Percentiles rank a stretch among this genome's conserved stretches.
These are phyloP conservation scores for Parazoanthus swiftii DNA, from an alignment of 92 coral and sea anemone genomes.

Conservation along the genomic window DNA sequence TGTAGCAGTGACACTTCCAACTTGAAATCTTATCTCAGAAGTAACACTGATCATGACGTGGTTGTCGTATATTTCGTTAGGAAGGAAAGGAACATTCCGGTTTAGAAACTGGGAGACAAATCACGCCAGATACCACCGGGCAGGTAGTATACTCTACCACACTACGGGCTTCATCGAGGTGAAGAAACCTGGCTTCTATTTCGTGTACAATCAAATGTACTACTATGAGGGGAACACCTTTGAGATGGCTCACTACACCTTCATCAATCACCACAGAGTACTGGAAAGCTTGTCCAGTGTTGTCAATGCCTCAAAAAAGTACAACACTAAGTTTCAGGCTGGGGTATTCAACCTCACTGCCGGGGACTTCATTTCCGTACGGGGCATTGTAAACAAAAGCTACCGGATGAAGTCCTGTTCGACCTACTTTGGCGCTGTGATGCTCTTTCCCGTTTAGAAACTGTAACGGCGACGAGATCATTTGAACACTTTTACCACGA, in stretches of 20 bases:
- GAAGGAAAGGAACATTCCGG: conserved; percentile 1
- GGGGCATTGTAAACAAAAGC: conserved; percentile 54
- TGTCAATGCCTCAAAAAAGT: conserved; percentile 45
- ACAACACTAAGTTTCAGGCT: conserved; percentile 85
- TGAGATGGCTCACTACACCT: conserved; percentile 82
- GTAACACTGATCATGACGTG: neutral
- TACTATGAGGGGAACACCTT: conserved; percentile 71
- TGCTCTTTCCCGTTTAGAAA: conserved; percentile 65
- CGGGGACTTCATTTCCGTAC: conserved; percentile 74
- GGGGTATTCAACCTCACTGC: conserved; percentile 73
- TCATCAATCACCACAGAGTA: conserved; percentile 58
- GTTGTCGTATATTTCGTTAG: conserved; percentile 23
- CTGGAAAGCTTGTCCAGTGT: conserved; percentile 81
- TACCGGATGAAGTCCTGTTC: conserved; percentile 58
- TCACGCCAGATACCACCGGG: conserved; percentile 39
- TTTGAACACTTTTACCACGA: neutral
- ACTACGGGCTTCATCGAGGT: conserved; percentile 46
- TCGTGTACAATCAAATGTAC: conserved; percentile 86
- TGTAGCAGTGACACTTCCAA: neutral
- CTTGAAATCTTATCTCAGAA: neutral
- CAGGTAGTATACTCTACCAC: conserved; percentile 42
- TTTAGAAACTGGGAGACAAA: conserved; percentile 27
- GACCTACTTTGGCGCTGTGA: conserved; percentile 79
- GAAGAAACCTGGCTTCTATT: conserved; percentile 78
- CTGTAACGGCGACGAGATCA: neutral